phyloP scores from a whole-genome alignment of 2,797 vertebrate genomes.

The Cryptoblepharus egeriae region DNA sequence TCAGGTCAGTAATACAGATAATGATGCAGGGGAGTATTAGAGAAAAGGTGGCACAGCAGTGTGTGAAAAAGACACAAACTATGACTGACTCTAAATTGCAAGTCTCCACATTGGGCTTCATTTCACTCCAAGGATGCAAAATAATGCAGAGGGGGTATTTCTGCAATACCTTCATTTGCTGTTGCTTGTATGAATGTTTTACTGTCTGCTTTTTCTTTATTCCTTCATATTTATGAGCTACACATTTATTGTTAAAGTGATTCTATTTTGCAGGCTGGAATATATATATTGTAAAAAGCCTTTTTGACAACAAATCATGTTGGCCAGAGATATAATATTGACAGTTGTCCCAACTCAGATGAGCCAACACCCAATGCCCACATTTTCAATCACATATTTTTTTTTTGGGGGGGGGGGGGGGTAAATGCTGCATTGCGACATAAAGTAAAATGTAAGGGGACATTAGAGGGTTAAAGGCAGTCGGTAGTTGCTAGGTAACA shows the following conservation, averaged over 20 bases:
- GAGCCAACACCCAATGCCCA: not conserved
- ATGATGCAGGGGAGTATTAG: not conserved
- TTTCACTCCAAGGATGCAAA: not conserved
- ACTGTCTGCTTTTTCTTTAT: not conserved
- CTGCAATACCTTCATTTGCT: not conserved
- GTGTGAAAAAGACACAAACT: not conserved
- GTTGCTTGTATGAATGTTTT: not conserved
- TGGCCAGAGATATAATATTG: not conserved
- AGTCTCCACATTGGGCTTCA: not conserved
- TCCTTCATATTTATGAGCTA: not conserved
- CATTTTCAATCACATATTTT: not conserved
- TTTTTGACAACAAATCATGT: not conserved
- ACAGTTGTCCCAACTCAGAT: not conserved
- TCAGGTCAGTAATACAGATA: not conserved
- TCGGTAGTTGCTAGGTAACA: rapidly evolving
- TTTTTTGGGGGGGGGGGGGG: too few species aligned
- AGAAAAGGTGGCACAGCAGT: not conserved
- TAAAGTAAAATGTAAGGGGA: rapidly evolving
- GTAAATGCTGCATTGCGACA: not conserved
- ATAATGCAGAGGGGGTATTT: not conserved
- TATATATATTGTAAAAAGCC: not conserved
- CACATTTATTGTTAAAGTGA: not conserved
- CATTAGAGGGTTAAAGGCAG: slow-evolving; percentile 19
- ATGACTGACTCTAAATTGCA: not conserved
- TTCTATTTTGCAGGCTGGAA: not conserved